These are phyloP conservation scores for Dasypogon diadema DNA, from an alignment of 2,888 invertebrate species.

Conservation along the genomic window DNA sequence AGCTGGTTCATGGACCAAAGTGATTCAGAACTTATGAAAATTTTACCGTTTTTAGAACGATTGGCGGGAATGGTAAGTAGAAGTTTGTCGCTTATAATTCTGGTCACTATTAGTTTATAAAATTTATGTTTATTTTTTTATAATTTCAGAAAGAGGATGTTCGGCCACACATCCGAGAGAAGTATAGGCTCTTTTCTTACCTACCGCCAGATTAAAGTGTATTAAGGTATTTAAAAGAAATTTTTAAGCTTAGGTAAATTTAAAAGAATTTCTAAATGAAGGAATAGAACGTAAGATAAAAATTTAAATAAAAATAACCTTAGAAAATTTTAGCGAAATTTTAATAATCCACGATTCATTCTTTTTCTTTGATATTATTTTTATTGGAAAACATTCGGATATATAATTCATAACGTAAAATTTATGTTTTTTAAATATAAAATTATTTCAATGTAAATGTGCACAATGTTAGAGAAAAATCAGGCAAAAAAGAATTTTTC, in stretches of 20 bases:
- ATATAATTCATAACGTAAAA: constrained; percentile 4
- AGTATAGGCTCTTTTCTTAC: constrained; percentile 90
- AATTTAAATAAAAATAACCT: constrained; percentile 9
- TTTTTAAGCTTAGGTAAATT: constrained; percentile 24
- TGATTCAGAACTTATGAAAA: constrained; percentile 90
- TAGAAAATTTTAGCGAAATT: constrained; percentile 21
- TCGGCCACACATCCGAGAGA: constrained; percentile 89
- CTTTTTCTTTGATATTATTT: constrained; percentile 18
- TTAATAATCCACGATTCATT: background rate
- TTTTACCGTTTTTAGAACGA: constrained; percentile 91
- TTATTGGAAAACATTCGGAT: background rate
- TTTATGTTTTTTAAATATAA: constrained; percentile 24
- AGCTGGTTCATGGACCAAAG: constrained; percentile 95
- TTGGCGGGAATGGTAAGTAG: constrained; percentile 82
- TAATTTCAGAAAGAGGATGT: constrained; percentile 88
- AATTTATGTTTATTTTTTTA: constrained; percentile 54
- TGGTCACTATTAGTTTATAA: too few species aligned
- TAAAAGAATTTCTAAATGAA: constrained; percentile 18
- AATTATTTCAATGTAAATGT: constrained; percentile 18
- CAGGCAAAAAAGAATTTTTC: background rate
- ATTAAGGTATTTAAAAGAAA: background rate
- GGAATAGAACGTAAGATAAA: constrained; percentile 1
- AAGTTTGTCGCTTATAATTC: too few species aligned
- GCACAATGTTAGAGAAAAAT: constrained; percentile 1
- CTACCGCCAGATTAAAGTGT: constrained; percentile 82